Base-by-base conservation (phyloP, 2,113 vertebrate genomes). In the Epinephelus fuscoguttatus region DNA sequence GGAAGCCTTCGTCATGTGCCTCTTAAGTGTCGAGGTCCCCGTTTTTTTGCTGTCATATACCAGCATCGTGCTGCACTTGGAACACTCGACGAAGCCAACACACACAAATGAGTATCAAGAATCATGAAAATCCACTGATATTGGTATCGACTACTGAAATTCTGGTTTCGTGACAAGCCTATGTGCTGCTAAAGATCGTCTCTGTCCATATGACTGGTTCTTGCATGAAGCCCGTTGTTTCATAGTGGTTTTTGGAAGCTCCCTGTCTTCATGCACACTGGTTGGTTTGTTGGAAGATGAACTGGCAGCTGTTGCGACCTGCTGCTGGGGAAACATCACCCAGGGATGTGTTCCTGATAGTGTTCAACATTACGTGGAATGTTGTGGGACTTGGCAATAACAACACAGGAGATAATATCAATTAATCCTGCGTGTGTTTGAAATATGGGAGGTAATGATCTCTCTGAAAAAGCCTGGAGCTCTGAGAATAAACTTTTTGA, bases 201-300 rank as follows among this genome's bases (percentile, higher is more conserved):
- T 47, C 18, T 30, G n/a, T 42, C 19, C 25, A 15, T 25, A 2
- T 1, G 3, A 64, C 5, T 40, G 4, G 11, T 52, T 61, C 4
- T 49, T 62, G 49, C 30, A 23, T 49, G 27, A 27, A 14, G 55
- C 75, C 21, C 45, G 53, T 62, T 70, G 68, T 55, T 71, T 62
- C 30, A 23, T n/a, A 15, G 23, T 57, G 71, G 37, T 68, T 30
- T 64, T 64, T 57, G 40, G 37, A 59, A 40, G 49, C 8, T 12
- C 40, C 9, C 42, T 45, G 8, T 45, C 9, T 78, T 33, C 30
- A 25, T 70, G 60, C 49, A 56, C 69, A 50, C 88, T 63, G 11
- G 53, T 50, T 75, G 70, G 42, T 81, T 84, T 67, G 56, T 63
- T 75, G 67, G 85, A 78, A 89, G 81, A 72, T 60, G 62, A 61